These are phyloP conservation scores for Napeogenes sylphis DNA, from an alignment of 2,888 invertebrate genomes.

Conservation along the genomic window DNA sequence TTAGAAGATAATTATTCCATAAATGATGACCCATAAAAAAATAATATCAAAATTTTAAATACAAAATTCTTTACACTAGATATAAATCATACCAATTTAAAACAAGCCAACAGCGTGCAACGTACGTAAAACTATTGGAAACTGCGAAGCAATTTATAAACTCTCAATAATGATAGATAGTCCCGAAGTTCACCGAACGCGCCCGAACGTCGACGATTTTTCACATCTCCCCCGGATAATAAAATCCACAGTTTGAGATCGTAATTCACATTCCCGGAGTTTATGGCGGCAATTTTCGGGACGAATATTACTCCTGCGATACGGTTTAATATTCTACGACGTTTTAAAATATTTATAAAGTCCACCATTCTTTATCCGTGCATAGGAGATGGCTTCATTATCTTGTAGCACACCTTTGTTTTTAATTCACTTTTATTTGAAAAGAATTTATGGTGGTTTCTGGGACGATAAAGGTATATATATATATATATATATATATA, in stretches of 20 bases:
- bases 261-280: constrained; percentile 65
- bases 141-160: constrained; percentile 72
- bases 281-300: constrained; percentile 69
- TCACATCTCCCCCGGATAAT: constrained; percentile 60
- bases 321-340: constrained; percentile 68
- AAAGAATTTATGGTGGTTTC: background rate
- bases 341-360: constrained; percentile 73
- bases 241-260: constrained; percentile 69
- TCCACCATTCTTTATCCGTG: constrained; percentile 45
- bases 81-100: constrained; percentile 42
- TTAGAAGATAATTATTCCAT: too few relatives aligned
- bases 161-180: constrained; percentile 71
- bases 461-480: background rate
- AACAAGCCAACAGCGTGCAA: constrained; percentile 37
- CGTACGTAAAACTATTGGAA: constrained; percentile 43
- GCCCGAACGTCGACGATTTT: constrained; percentile 49
- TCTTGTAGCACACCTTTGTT: constrained; percentile 9
- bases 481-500: too few relatives aligned
- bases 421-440: constrained; percentile 16
- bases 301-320: constrained; percentile 62
- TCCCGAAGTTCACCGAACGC: constrained; percentile 41
- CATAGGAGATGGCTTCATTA: constrained; percentile 28
- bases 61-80: constrained; percentile 24
- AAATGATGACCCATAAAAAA: too few relatives aligned
- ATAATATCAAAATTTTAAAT: background rate